These are phyloP conservation scores for Drosophila pruinosa DNA, from an alignment of 1,140 invertebrate species.

Conservation along the genomic window DNA sequence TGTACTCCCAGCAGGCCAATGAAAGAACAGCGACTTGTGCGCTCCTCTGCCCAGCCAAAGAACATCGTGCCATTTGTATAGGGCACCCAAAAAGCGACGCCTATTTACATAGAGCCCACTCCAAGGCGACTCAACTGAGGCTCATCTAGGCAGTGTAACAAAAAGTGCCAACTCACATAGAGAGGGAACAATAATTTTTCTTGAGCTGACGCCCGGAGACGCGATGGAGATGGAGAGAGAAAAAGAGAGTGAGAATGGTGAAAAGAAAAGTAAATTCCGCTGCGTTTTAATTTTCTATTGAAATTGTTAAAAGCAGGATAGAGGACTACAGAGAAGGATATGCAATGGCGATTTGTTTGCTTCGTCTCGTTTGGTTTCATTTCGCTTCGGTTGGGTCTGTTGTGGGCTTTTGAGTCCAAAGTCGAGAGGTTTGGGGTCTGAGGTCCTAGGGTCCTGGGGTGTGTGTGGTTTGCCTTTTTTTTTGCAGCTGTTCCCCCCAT, in stretches of 20 bases:
- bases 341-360: constrained; percentile 70
- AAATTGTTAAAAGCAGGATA: constrained; percentile 73
- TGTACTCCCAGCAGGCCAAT: background rate
- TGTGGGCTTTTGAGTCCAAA: background rate
- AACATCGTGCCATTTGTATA: constrained; percentile 58
- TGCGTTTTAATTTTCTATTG: constrained; percentile 81
- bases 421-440: constrained; percentile 1
- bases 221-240: background rate
- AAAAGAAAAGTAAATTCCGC: constrained; percentile 55
- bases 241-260: constrained; percentile 2
- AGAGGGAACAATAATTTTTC: constrained; percentile 65
- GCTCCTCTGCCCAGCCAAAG: constrained; percentile 17
- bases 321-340: constrained; percentile 42
- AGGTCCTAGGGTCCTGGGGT: background rate
- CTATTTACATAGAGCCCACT: constrained; percentile 59
- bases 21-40: background rate
- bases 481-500: constrained; percentile 28
- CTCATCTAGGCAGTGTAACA: background rate
- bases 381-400: constrained; percentile 22
- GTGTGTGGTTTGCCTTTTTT: constrained; percentile 37
- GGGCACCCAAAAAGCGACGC: constrained; percentile 25
- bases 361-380: constrained; percentile 2
- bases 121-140: constrained; percentile 7
- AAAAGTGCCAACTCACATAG: constrained; percentile 46
- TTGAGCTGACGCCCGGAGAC: constrained; percentile 40